Evolutionary conservation across 1,140 invertebrate species (phyloP).

Genomic region (Macrobrachium rosenbergii): DNA sequence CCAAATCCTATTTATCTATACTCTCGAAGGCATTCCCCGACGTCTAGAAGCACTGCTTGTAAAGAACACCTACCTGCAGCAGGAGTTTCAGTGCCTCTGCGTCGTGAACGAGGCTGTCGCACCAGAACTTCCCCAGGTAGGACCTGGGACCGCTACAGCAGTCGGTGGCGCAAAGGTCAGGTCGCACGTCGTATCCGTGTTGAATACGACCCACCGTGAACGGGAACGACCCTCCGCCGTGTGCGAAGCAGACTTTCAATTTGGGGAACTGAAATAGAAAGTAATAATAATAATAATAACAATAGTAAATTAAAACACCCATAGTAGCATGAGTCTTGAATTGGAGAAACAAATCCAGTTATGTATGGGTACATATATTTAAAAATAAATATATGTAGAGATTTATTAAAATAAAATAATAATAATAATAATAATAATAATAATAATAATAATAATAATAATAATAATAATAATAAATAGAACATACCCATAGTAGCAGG

Average conservation of each 20-base stretch:
- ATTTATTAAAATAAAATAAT: no score
- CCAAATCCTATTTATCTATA: no score
- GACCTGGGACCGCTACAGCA: constrained; percentile 70
- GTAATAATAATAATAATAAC: neutral
- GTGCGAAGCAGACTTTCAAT: constrained; percentile 75
- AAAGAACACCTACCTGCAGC: constrained; percentile 69
- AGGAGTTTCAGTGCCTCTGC: constrained; percentile 72
- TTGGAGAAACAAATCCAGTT: no score
- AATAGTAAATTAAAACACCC: no score
- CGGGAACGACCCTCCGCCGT: constrained; percentile 77
- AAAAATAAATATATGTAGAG: no score
- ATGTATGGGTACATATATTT: no score
- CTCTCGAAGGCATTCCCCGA: no score
- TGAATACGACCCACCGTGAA: constrained; percentile 75
- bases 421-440: no score
- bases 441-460: no score
- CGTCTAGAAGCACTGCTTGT: no score
- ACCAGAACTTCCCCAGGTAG: constrained; percentile 74
- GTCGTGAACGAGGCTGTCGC: constrained; percentile 76
- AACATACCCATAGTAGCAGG: no score
- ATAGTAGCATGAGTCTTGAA: no score
- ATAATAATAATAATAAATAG: neutral
- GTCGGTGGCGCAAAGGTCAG: constrained; percentile 75
- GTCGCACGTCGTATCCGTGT: constrained; percentile 74
- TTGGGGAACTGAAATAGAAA: constrained; percentile 59